These are phyloP conservation scores for Camponotus vicinus DNA, from an alignment of 1,140 invertebrate species.

Conservation along the genomic window DNA sequence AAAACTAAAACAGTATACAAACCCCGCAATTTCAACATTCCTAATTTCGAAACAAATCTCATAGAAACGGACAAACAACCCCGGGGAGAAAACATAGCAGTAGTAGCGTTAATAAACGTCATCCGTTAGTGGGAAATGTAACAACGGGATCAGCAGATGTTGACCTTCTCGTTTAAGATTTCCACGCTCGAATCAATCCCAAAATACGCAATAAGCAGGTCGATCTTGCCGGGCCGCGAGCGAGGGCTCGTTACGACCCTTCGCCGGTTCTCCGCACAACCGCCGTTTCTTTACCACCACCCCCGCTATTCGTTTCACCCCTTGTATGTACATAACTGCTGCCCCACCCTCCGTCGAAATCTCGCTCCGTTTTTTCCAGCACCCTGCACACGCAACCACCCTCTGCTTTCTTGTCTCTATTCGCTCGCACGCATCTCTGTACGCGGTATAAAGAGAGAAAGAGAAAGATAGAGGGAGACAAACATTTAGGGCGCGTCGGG, in stretches of 20 bases:
- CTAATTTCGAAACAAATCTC: slow-evolving; percentile 40
- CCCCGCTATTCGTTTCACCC: slow-evolving; percentile 36
- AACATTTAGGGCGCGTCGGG: slow-evolving; percentile 11
- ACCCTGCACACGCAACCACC: slow-evolving; percentile 52
- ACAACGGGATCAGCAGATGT: slow-evolving; percentile 35
- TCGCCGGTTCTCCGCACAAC: not conserved
- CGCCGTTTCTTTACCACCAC: not conserved
- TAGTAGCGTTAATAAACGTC: slow-evolving; percentile 36
- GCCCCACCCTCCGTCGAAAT: slow-evolving; percentile 27
- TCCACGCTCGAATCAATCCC: slow-evolving; percentile 64
- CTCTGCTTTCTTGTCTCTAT: slow-evolving; percentile 28
- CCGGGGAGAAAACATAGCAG: slow-evolving; percentile 8
- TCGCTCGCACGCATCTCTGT: slow-evolving; percentile 40
- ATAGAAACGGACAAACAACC: slow-evolving; percentile 32
- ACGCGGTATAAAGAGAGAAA: not conserved
- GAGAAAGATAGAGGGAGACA: slow-evolving; percentile 16
- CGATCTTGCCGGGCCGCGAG: slow-evolving; percentile 9
- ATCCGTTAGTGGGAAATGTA: slow-evolving; percentile 36
- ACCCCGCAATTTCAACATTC: slow-evolving; percentile 1
- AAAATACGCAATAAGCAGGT: slow-evolving; percentile 65
- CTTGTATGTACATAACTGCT: slow-evolving; percentile 51
- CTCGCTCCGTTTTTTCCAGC: slow-evolving; percentile 68
- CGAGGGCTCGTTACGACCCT: slow-evolving; percentile 49
- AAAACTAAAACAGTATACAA: not conserved
- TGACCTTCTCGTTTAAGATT: slow-evolving; percentile 64